Base-by-base conservation (phyloP, 2,888 invertebrate genomes). In the Oithona nana region DNA sequence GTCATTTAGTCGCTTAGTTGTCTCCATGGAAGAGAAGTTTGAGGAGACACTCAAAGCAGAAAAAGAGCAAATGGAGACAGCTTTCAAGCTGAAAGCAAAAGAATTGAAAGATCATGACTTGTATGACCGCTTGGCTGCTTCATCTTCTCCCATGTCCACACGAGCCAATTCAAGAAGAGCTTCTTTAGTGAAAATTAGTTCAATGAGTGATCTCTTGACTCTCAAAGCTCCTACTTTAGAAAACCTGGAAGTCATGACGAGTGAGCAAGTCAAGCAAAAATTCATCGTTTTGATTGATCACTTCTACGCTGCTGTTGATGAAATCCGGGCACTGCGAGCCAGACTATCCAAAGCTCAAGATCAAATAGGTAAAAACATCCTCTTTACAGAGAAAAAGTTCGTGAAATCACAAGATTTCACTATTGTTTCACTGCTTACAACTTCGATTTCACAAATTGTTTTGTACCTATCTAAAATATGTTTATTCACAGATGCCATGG, bases 301-400 rank as follows among this genome's bases (percentile, higher is more conserved):
- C 54, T 22, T 54, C 3, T 26, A 54, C 3, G 54, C 54, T 11
- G 88, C 88, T 0, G 82, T 88, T 22, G 78, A 82, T 67, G 88
- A 88, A 75, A 88, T 88, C 60, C 79, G 84, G 69, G 83, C 84
- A 1, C 84, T 88, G 80, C 86, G 87, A 68, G 79, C 82, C 52
- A 86, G 87, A 70, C 75, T 88, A 1, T 80, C 84, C 28, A 85
- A 86, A 67, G 83, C 24, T 13, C 54, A 54, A 26, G 26, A 26
- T 26, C 26, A 20, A 3, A 54, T 54, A 16, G n/a, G n/a, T n/a
- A n/a, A n/a, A n/a, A n/a, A n/a, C n/a, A n/a, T n/a, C n/a, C n/a
- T n/a, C n/a, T n/a, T n/a, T n/a, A n/a, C n/a, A n/a, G n/a, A n/a
- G n/a, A n/a, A n/a, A n/a, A n/a, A n/a, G n/a, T n/a, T n/a, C n/a